phyloP scores from a whole-genome alignment of 1,140 invertebrate species.

The Scaptomyza pallida region DNA sequence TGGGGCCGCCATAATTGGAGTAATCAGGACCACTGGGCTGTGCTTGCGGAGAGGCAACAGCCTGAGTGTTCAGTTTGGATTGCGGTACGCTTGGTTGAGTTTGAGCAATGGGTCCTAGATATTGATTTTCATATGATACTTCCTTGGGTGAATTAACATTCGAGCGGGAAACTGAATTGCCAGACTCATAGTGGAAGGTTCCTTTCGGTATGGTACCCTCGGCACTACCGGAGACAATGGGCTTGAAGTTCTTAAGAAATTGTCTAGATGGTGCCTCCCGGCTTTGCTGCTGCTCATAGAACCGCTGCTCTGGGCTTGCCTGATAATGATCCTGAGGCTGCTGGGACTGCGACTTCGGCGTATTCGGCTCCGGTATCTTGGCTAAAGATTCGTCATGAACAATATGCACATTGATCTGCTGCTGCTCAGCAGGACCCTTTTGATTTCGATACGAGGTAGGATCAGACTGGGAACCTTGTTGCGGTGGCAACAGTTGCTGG shows the following conservation, averaged over 20 bases:
- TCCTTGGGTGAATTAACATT: conserved; percentile 16
- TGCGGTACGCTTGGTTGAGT: not conserved
- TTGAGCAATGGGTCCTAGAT: conserved; percentile 43
- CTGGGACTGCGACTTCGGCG: conserved; percentile 1
- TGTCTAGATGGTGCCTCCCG: conserved; percentile 71
- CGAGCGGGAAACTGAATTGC: conserved; percentile 21
- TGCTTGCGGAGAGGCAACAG: conserved; percentile 42
- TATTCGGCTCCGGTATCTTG: conserved; percentile 23
- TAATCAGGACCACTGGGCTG: conserved; percentile 1
- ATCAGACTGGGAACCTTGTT: not conserved
- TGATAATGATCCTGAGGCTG: conserved; percentile 54
- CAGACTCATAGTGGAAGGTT: conserved; percentile 68
- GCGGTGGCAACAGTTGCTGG: conserved; percentile 49
- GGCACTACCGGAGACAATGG: conserved; percentile 49
- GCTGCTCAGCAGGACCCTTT: conserved; percentile 58
- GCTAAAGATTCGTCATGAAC: conserved; percentile 47
- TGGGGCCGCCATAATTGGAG: conserved; percentile 43
- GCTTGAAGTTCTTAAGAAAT: conserved; percentile 77
- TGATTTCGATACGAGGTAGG: conserved; percentile 39
- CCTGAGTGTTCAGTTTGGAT: conserved; percentile 55
- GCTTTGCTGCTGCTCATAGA: conserved; percentile 35
- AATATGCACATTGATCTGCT: conserved; percentile 73
- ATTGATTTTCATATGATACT: conserved; percentile 21
- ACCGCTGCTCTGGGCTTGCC: conserved; percentile 49
- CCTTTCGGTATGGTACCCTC: conserved; percentile 57